Evolutionary conservation across 2,113 vertebrate genomes (phyloP).

Genomic region (Datnioides undecimradiatus): DNA sequence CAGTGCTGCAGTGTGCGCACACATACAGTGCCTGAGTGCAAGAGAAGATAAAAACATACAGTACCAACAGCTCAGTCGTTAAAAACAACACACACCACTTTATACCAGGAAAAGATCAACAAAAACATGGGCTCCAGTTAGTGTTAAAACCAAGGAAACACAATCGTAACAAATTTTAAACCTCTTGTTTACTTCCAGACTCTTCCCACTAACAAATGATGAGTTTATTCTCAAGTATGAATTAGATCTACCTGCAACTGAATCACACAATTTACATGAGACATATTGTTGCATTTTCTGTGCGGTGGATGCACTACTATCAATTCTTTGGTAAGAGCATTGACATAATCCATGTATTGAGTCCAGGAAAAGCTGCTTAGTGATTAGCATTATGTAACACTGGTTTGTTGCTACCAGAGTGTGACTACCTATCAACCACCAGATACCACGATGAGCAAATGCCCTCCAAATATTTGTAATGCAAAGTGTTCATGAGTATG

Average conservation of each 20-base stretch:
- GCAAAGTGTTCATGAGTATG: constrained; percentile 32
- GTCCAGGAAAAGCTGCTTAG: constrained; percentile 40
- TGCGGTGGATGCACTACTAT: not conserved
- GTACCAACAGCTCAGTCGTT: constrained; percentile 38
- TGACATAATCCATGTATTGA: constrained; percentile 51
- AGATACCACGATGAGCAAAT: constrained; percentile 53
- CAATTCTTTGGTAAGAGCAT: constrained; percentile 8
- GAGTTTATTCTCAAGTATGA: not conserved
- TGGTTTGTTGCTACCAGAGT: constrained; percentile 60
- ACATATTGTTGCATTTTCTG: not conserved
- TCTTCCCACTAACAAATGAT: constrained; percentile 20
- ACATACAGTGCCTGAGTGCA: constrained; percentile 63
- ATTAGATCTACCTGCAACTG: constrained; percentile 4
- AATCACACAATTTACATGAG: constrained; percentile 11
- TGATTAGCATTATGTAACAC: constrained; percentile 62
- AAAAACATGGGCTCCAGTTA: constrained; percentile 17
- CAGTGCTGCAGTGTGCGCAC: constrained; percentile 79
- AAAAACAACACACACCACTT: constrained; percentile 32
- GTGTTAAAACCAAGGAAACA: constrained; percentile 23
- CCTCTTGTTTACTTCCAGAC: constrained; percentile 17
- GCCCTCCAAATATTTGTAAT: constrained; percentile 61
- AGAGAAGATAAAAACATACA: constrained; percentile 64
- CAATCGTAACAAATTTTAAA: not conserved
- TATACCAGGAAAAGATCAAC: constrained; percentile 5
- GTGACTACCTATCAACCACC: constrained; percentile 60